phyloP scores from a whole-genome alignment of 2,888 invertebrate species.

The Coronaproctus castanopsis region DNA sequence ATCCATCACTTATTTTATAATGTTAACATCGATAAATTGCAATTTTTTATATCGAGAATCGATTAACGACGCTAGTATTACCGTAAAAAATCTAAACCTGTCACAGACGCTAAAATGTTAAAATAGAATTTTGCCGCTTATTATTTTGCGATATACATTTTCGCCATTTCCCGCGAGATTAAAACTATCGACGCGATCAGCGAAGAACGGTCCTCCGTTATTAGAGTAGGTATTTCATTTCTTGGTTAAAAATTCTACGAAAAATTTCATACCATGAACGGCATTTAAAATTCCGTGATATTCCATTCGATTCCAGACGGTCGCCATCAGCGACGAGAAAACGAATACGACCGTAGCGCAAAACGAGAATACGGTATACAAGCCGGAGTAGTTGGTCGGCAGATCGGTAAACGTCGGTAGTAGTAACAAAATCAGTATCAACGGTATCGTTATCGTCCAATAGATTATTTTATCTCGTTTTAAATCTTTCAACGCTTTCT shows the following conservation, averaged over 20 bases:
- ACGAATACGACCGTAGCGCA: not conserved
- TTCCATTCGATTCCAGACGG: conserved; percentile 8
- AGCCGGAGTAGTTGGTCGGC: not conserved
- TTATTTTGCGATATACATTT: too few relatives aligned
- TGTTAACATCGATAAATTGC: too few relatives aligned
- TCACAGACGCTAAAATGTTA: too few relatives aligned
- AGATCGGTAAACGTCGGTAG: not conserved
- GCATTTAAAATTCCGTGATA: conserved; percentile 7
- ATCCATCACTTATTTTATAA: too few relatives aligned
- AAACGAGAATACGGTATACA: not conserved
- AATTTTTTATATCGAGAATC: too few relatives aligned
- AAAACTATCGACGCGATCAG: too few relatives aligned
- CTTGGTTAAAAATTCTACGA: not conserved
- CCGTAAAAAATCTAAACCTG: too few relatives aligned
- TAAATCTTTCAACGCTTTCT: not conserved
- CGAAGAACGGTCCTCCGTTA: too few relatives aligned
- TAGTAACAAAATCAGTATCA: not conserved
- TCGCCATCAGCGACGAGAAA: not conserved
- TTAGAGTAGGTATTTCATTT: too few relatives aligned
- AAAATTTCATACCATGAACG: conserved; percentile 8
- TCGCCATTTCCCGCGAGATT: too few relatives aligned
- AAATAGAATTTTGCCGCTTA: too few relatives aligned
- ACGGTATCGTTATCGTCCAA: not conserved
- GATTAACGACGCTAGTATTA: too few relatives aligned
- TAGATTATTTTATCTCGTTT: not conserved